Evolutionary conservation across 2,797 vertebrate genomes (phyloP).

Genomic region (Ctenochaetus hawaiiensis): DNA sequence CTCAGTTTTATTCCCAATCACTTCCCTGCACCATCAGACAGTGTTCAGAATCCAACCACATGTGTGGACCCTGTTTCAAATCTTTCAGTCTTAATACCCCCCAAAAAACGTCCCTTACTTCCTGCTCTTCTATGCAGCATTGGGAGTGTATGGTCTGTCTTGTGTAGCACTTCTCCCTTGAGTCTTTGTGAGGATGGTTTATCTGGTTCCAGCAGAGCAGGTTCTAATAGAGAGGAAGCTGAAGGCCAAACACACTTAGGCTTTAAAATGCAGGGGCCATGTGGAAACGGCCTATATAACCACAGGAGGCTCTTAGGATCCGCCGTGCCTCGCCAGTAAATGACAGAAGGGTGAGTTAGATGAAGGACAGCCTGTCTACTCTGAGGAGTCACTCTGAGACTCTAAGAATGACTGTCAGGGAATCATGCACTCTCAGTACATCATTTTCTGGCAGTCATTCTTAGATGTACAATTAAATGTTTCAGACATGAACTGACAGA

Average conservation of each 20-base stretch:
- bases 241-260: slow-evolving; percentile 72
- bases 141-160: slow-evolving; percentile 55
- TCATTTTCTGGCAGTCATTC: slow-evolving; percentile 21
- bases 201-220: slow-evolving; percentile 78
- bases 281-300: slow-evolving; percentile 78
- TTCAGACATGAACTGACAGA: slow-evolving; percentile 29
- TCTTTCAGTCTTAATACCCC: slow-evolving; percentile 58
- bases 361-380: slow-evolving; percentile 53
- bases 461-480: slow-evolving; percentile 19
- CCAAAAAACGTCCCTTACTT: slow-evolving; percentile 56
- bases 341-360: slow-evolving; percentile 66
- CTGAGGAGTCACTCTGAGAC: slow-evolving; percentile 32
- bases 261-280: slow-evolving; percentile 73
- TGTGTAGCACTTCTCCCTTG: slow-evolving; percentile 56
- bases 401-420: no score
- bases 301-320: slow-evolving; percentile 74
- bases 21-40: slow-evolving; percentile 64
- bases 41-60: slow-evolving; percentile 63
- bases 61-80: slow-evolving; percentile 70
- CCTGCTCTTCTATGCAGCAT: slow-evolving; percentile 40
- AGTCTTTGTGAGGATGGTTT: slow-evolving; percentile 68
- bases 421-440: slow-evolving; percentile 14
- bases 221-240: slow-evolving; percentile 78
- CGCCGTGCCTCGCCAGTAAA: slow-evolving; percentile 59
- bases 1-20: slow-evolving; percentile 66